Conservation (phyloP, 2,113 vertebrate genomes). For the Sakesphorus luctuosus region DNA sequence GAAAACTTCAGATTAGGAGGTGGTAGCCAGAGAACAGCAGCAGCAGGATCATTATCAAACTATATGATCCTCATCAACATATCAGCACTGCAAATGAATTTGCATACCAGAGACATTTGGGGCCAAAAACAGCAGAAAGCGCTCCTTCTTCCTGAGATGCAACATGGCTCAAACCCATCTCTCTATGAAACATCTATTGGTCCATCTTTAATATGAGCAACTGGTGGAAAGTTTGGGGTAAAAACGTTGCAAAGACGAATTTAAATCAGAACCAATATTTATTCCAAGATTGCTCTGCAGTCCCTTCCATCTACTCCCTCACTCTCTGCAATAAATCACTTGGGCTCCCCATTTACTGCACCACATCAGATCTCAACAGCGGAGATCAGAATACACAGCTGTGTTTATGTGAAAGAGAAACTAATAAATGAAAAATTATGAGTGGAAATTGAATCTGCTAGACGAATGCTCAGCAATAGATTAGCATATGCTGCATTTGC, state of each 20-base stretch:
- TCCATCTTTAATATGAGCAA: not conserved
- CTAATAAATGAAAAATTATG: conserved; percentile 74
- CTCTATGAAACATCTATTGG: not conserved
- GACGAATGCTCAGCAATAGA: conserved; percentile 70
- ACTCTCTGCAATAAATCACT: conserved; percentile 12
- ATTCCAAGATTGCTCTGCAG: not conserved
- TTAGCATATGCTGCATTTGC: conserved; percentile 73
- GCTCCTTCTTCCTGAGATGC: not conserved
- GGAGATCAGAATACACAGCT: conserved; percentile 19
- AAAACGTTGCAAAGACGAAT: not conserved
- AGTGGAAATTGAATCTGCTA: conserved; percentile 74
- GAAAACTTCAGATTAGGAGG: not conserved
- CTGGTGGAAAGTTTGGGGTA: not conserved
- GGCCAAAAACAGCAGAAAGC: not conserved
- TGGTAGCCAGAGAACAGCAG: not conserved
- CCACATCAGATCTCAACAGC: not conserved
- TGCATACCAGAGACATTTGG: not conserved
- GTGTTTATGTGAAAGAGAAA: conserved; percentile 54
- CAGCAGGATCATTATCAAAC: not conserved
- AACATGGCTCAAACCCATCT: not conserved
- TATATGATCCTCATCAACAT: not conserved
- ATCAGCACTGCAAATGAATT: not conserved
- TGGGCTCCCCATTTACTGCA: not conserved
- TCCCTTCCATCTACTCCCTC: not conserved
- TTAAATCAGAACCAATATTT: not conserved